Conservation (phyloP, 1,140 invertebrate species). For the Musca vetustissima region DNA sequence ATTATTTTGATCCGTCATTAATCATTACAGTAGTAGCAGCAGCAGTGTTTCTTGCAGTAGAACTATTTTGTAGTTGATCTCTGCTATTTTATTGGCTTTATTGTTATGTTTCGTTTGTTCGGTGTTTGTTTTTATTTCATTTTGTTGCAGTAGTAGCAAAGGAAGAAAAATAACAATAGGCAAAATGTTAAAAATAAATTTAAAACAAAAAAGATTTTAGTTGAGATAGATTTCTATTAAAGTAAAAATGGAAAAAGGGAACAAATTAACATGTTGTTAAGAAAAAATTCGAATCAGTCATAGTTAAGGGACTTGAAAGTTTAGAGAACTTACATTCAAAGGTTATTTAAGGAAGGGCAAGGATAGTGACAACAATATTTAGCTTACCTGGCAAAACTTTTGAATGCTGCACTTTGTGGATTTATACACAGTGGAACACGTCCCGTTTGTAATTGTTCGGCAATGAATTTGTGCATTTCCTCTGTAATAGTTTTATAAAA, state of each 20-base stretch:
- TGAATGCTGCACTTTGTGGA: slow-evolving; percentile 98
- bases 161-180: slow-evolving; percentile 20
- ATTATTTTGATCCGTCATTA: neutral
- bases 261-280: no score
- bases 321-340: neutral
- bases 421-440: slow-evolving; percentile 98
- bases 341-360: neutral
- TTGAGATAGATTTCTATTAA: no score
- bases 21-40: slow-evolving; percentile 31
- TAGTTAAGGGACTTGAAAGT: neutral
- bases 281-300: no score
- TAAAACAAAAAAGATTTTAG: neutral
- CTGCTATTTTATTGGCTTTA: slow-evolving; percentile 53
- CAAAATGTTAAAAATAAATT: slow-evolving; percentile 13
- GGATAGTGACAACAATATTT: slow-evolving; percentile 6
- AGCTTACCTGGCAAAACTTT: slow-evolving; percentile 97
- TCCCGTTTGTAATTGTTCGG: slow-evolving; percentile 90
- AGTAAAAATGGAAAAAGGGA: no score
- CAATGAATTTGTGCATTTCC: slow-evolving; percentile 98
- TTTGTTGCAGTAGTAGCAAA: slow-evolving; percentile 14
- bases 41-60: slow-evolving; percentile 45
- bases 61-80: slow-evolving; percentile 40
- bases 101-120: slow-evolving; percentile 34
- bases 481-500: no score
- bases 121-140: neutral